Evolutionary conservation across 2,113 vertebrate genomes (phyloP), one percentile per base, ranked within the genome.

Genomic region (Channa maculata): DNA sequence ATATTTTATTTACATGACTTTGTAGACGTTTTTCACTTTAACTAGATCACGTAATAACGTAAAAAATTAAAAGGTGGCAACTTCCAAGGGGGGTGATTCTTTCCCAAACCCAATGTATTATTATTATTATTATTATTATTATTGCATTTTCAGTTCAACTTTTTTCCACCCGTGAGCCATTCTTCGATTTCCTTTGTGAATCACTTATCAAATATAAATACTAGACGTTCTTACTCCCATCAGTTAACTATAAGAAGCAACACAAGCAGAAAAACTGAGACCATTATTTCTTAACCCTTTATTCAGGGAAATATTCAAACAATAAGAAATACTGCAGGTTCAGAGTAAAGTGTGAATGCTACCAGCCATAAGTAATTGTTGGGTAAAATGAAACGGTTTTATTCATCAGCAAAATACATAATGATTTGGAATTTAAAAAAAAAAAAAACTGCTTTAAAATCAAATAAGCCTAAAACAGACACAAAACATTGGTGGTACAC

Each of bases 271-370:
- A 50, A 14, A 41, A 34, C 24, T 12, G 46, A 36, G 59, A 36
- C 33, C 1, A 5, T 14, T 24, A 24, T 55, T 67, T 49, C 62
- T 77, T 69, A 61, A 80, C 44, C 13, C 37, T 92, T 92, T 89
- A 88, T 88, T 89, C 34, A 83, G 86, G 86, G 65, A 84, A 76
- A 80, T 39, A 55, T 79, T 55, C 46, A 69, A 80, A 87, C 75
- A 54, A 65, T 65, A 13, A 83, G 62, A 61, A 82, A 71, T 64
- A 52, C 62, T 43, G 67, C 39, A 37, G 11, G 55, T 48, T 80
- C 67, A 65, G 76, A 60, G 24, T 64, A 51, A 76, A 85, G 71
- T 54, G 82, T 84, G 67, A 79, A 86, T 79, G 85, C 82, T 91
- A 87, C 82, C 79, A 86, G 86, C 72, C 15, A 41, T 73, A 69